Evolutionary conservation across 2,113 vertebrate genomes (phyloP).

Genomic region (Barnardius zonarius): DNA sequence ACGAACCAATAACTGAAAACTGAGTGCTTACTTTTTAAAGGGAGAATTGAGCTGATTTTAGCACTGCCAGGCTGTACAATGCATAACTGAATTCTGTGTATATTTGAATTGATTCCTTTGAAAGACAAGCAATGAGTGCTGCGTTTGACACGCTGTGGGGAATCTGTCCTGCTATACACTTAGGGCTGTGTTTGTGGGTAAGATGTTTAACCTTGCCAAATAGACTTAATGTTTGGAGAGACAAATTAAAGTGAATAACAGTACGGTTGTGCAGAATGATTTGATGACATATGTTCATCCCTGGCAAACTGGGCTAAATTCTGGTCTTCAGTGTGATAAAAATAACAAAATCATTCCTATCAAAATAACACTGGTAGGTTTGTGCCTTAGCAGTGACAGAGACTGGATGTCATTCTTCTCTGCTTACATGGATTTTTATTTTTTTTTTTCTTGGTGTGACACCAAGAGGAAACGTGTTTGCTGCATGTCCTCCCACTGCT

Average conservation of each 20-base stretch:
- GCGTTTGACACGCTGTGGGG: not conserved
- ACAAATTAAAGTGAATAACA: not conserved
- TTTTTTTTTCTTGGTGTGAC: not conserved
- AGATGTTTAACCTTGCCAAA: constrained; percentile 2
- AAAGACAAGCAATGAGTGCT: not conserved
- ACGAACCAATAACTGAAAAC: not conserved
- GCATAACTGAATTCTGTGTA: not conserved
- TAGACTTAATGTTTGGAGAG: not conserved
- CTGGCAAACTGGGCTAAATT: not conserved
- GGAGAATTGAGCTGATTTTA: not conserved
- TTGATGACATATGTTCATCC: not conserved
- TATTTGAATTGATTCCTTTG: not conserved
- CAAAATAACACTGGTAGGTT: not conserved
- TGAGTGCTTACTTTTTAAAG: not conserved
- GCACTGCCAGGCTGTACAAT: not conserved
- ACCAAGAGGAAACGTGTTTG: not conserved
- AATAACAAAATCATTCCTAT: not conserved
- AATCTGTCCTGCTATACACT: not conserved
- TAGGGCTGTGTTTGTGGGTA: not conserved
- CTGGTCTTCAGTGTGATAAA: not conserved
- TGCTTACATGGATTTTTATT: not conserved
- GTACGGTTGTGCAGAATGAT: not conserved
- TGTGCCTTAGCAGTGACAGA: not conserved
- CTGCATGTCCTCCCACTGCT: not conserved
- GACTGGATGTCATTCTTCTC: not conserved